These are phyloP conservation scores for Oenanthe oenanthe DNA, from an alignment of 2,113 vertebrate species.

Conservation along the genomic window DNA sequence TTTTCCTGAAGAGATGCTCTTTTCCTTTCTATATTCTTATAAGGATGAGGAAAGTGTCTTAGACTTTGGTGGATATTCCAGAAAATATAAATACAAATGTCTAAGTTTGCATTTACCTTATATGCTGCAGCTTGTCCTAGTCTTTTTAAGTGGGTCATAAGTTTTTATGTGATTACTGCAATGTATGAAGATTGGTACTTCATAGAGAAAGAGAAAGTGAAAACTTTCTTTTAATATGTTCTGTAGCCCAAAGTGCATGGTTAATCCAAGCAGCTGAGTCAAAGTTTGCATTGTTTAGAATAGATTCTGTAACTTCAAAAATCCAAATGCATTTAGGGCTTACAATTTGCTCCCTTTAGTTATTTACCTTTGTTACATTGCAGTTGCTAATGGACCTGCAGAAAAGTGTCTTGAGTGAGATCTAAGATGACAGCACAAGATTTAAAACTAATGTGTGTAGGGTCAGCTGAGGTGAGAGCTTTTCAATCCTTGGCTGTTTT, in stretches of 20 bases:
- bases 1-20: not conserved
- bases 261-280: not conserved
- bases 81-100: not conserved
- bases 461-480: not conserved
- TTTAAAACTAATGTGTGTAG: not conserved
- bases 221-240: not conserved
- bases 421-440: not conserved
- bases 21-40: not conserved
- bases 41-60: not conserved
- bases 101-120: not conserved
- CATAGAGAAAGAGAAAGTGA: not conserved
- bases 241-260: not conserved
- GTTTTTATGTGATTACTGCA: not conserved
- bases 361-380: not conserved
- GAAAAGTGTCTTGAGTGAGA: conserved; percentile 6
- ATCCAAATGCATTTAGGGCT: not conserved
- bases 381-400: not conserved
- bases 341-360: not conserved
- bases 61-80: not conserved
- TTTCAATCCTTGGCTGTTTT: not conserved
- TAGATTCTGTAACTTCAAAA: not conserved
- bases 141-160: not conserved
- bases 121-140: not conserved
- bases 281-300: not conserved
- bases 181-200: not conserved